These are phyloP conservation scores for Micronisus gabar DNA, from an alignment of 2,113 vertebrate species.

Conservation along the genomic window DNA sequence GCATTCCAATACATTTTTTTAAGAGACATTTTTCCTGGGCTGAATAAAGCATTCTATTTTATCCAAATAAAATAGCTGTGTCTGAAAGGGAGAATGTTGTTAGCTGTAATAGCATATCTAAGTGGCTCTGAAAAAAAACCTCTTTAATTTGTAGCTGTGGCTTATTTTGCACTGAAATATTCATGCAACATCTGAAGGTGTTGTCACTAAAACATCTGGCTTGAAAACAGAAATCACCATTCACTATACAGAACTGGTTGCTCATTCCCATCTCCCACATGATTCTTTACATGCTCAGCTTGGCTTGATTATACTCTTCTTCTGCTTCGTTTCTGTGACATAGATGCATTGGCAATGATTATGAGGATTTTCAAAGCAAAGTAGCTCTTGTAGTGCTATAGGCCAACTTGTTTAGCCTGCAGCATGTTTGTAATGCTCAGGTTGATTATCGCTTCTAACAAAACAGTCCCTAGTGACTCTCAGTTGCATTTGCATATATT, in stretches of 20 bases:
- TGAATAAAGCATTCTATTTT: background rate
- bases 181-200: slow-evolving; percentile 34
- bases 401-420: slow-evolving; percentile 53
- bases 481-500: background rate
- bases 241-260: background rate
- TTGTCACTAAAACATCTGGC: slow-evolving; percentile 42
- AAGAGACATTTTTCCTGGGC: background rate
- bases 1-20: background rate
- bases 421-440: slow-evolving; percentile 15
- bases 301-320: background rate
- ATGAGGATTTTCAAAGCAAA: slow-evolving; percentile 39
- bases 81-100: background rate
- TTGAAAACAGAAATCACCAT: background rate
- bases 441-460: slow-evolving; percentile 34
- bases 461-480: slow-evolving; percentile 15
- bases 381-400: background rate
- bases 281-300: slow-evolving; percentile 17
- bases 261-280: background rate
- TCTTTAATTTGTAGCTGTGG: background rate
- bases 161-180: slow-evolving; percentile 32
- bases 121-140: background rate
- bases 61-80: background rate
- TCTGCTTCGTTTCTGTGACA: background rate
- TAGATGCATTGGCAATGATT: background rate
- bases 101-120: slow-evolving; percentile 9